These are phyloP conservation scores for Cantharis rustica DNA, from an alignment of 2,888 invertebrate genomes.

Conservation along the genomic window DNA sequence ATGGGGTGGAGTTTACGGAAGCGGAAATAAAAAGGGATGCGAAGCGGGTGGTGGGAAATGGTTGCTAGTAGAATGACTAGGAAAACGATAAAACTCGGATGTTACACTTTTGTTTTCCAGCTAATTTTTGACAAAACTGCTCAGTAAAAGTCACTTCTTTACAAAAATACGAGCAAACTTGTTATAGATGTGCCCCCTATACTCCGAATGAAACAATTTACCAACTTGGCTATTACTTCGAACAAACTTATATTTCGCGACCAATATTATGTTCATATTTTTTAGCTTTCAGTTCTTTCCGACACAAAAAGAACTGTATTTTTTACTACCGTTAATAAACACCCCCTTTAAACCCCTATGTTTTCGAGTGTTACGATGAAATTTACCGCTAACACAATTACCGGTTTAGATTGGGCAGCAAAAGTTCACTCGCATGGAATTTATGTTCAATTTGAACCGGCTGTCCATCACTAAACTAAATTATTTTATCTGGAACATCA, in stretches of 20 bases:
- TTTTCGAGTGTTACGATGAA: conserved; percentile 50
- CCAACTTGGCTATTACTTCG: conserved; percentile 4
- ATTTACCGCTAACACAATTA: conserved; percentile 56
- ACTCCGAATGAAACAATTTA: conserved; percentile 4
- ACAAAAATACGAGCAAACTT: conserved; percentile 16
- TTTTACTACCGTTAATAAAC: conserved; percentile 27
- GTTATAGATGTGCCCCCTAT: background rate
- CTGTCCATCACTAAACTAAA: conserved; percentile 45
- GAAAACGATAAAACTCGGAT: conserved; percentile 38
- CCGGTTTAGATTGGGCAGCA: conserved; percentile 54
- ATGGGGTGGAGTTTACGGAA: conserved; percentile 62
- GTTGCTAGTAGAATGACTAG: conserved; percentile 32
- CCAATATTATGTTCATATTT: conserved; percentile 19
- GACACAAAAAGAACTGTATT: conserved; percentile 20
- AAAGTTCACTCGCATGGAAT: conserved; percentile 52
- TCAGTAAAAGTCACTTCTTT: conserved; percentile 26
- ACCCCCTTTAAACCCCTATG: conserved; percentile 39
- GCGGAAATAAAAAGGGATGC: conserved; percentile 63
- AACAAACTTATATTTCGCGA: conserved; percentile 15
- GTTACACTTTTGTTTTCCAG: conserved; percentile 44
- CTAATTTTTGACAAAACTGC: conserved; percentile 41
- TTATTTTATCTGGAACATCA: conserved; percentile 39
- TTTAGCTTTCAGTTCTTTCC: conserved; percentile 19
- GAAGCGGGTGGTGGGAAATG: conserved; percentile 51
- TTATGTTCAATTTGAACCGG: conserved; percentile 53